Percentiles rank a stretch among this genome's conserved stretches.
Evolutionary conservation across 2,797 vertebrate genomes (phyloP).

Genomic region (Meriones psammophilus): DNA sequence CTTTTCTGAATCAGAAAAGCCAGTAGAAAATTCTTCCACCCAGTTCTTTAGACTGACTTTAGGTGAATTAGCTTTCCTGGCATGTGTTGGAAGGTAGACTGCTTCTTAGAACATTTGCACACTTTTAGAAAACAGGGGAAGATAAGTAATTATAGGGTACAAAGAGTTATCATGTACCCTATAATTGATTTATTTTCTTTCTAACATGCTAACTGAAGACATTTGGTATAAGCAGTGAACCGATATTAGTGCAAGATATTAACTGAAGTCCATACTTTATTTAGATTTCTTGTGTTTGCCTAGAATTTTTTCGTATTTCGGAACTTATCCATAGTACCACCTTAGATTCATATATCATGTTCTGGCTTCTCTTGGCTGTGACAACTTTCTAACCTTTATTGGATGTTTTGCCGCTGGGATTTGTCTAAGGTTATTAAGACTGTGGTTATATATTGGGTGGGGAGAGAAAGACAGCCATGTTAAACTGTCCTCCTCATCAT

Average conservation of each 20-base stretch:
- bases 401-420: constrained; percentile 14
- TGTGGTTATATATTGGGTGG: background rate
- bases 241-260: background rate
- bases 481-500: background rate
- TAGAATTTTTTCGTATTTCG: constrained; percentile 9
- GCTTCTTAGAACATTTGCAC: background rate
- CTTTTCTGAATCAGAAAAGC: background rate
- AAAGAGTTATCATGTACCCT: background rate
- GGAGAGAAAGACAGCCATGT: background rate
- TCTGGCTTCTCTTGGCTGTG: background rate
- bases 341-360: background rate
- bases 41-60: background rate
- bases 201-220: background rate
- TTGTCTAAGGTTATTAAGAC: constrained; percentile 18
- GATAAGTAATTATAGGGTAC: background rate
- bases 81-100: background rate
- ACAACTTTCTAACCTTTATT: constrained; percentile 17
- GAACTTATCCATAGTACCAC: background rate
- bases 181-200: background rate
- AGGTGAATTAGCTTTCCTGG: background rate
- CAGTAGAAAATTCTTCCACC: background rate
- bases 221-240: background rate
- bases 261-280: constrained; percentile 16
- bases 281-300: constrained; percentile 19
- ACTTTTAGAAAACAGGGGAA: constrained; percentile 26